Conservation (phyloP, 2,888 invertebrate species). For the Eubasilissa splendida region DNA sequence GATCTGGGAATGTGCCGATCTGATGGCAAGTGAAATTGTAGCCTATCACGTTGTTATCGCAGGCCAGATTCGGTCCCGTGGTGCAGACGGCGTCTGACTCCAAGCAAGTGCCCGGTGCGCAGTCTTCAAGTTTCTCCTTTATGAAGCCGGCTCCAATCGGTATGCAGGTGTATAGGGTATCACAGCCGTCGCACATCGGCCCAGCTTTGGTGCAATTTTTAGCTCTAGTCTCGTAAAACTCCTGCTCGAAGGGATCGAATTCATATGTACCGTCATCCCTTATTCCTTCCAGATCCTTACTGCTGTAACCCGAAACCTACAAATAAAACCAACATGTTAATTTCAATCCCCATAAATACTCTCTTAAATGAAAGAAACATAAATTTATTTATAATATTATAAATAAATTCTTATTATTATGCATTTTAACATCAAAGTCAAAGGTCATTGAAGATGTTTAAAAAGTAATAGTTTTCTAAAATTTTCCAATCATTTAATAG, state of each 20-base stretch:
- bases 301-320: neutral
- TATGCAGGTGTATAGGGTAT: neutral
- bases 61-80: neutral
- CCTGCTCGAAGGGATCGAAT: neutral
- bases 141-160: neutral
- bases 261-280: neutral
- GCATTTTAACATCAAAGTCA: too few species aligned
- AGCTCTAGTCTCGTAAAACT: neutral
- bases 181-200: neutral
- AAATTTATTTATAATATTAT: neutral
- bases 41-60: neutral
- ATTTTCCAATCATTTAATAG: too few species aligned
- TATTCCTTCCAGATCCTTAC: neutral
- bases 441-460: too few species aligned
- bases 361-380: neutral
- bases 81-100: constrained; percentile 1
- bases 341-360: neutral
- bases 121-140: neutral
- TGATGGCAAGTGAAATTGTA: constrained; percentile 58
- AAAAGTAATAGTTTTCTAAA: too few species aligned
- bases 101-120: constrained; percentile 11
- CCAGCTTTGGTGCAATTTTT: constrained; percentile 11
- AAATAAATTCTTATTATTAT: too few species aligned
- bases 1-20: constrained; percentile 70
- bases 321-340: neutral